Conservation (phyloP, 2,113 vertebrate species). For the Arothron firmamentum region DNA sequence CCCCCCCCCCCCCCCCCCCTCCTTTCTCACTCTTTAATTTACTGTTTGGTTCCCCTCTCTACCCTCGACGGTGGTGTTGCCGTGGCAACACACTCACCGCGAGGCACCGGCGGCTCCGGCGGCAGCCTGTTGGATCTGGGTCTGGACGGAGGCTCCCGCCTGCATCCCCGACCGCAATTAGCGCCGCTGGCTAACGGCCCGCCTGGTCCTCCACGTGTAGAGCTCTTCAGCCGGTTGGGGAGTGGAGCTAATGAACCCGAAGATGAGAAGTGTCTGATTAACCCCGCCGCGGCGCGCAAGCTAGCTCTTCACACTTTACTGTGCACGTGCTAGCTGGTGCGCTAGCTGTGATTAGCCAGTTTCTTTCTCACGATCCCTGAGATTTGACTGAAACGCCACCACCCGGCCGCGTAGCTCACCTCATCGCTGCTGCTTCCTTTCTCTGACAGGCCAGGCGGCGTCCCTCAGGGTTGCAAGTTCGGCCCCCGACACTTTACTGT, state of each 20-base stretch:
- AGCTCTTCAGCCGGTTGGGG: background rate
- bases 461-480: no score
- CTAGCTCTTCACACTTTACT: no score
- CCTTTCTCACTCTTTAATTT: background rate
- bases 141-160: conserved; percentile 1
- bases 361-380: no score
- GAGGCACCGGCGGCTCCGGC: conserved; percentile 1
- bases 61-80: conserved; percentile 4
- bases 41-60: background rate
- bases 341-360: no score
- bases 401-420: no score
- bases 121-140: conserved; percentile 12
- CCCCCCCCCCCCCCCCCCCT: background rate
- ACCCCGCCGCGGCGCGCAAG: no score
- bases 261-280: conserved; percentile 8
- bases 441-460: no score
- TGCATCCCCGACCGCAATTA: conserved; percentile 1
- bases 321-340: no score
- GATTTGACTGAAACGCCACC: no score
- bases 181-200: background rate
- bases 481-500: no score
- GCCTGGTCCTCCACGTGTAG: background rate
- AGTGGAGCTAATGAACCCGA: background rate
- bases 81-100: conserved; percentile 4
- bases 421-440: no score